phyloP scores from a whole-genome alignment of 2,888 invertebrate species.

The Melanophora roralis region DNA sequence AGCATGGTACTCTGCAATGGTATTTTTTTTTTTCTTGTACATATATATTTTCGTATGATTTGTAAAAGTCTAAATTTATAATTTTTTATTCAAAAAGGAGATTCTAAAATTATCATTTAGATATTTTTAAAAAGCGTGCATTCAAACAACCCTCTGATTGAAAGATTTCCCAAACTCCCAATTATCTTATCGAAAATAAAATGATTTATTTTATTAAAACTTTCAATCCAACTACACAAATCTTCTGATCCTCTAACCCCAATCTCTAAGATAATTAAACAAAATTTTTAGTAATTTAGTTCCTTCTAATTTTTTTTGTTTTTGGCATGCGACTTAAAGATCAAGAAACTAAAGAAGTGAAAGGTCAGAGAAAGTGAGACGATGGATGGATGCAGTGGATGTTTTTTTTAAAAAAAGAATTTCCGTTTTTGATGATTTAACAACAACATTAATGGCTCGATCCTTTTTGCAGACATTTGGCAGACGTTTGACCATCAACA shows the following conservation, averaged over 20 bases:
- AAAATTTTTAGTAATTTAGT: neutral
- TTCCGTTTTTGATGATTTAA: slow-evolving; percentile 37
- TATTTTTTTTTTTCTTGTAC: too few relatives aligned
- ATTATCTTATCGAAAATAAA: slow-evolving; percentile 22
- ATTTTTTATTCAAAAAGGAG: too few relatives aligned
- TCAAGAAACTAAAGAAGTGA: slow-evolving; percentile 13
- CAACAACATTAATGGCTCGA: neutral
- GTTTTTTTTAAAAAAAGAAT: slow-evolving; percentile 1
- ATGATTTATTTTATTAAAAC: neutral
- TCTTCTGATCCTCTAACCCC: neutral
- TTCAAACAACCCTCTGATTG: neutral
- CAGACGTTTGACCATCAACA: slow-evolving; percentile 59
- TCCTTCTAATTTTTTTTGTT: neutral
- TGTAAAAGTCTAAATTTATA: too few relatives aligned
- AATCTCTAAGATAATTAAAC: slow-evolving; percentile 14
- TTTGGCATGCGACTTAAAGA: slow-evolving; percentile 49
- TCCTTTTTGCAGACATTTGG: slow-evolving; percentile 37
- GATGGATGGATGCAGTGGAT: too few relatives aligned
- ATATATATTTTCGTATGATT: too few relatives aligned
- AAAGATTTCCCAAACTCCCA: neutral
- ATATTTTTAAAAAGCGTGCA: neutral
- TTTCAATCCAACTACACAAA: slow-evolving; percentile 12
- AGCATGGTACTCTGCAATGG: too few relatives aligned
- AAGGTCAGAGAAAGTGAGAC: slow-evolving; percentile 27
- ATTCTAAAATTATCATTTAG: neutral